Base-by-base conservation (phyloP, 30 jellyfish, hydroid and myxozoan genomes). In the Rhopilema esculentum region DNA sequence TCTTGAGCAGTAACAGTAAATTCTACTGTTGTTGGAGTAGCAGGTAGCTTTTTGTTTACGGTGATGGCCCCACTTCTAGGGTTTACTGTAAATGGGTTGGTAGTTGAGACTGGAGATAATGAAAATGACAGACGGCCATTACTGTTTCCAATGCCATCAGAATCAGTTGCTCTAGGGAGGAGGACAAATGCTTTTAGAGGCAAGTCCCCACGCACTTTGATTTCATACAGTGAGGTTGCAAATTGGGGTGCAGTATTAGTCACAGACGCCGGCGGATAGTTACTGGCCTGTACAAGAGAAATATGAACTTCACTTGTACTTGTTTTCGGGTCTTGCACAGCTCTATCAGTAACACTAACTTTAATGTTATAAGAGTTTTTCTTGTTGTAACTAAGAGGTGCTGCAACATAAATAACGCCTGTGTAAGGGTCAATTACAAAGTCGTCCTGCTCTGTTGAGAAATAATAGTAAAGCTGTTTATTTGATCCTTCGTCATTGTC, bases 401-500 rank as follows among this genome's bases (percentile, higher is more conserved):
- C 84, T 0, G 97, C 97, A 26, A 94, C 98, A 33, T 86, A 79
- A 17, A 94, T 89, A 16, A 78, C 93, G 32, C 98, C 98, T 68
- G 93, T 94, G 85, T 95, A 85, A 1, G 98, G 93, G 71, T 94
- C 96, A 69, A 94, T 94, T 68, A 72, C 66, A 61, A 94, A 94
- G 70, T 89, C 95, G 69, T 94, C 96, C 76, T 75, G 91, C 53
- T 21, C 27, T 31, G 71, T 80, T 80, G 91, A 75, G 72, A 94
- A 89, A 77, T 88, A 89, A 82, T 94, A 94, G 82, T 94, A 94
- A 17, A 94, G 81, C 75, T 94, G 98, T 27, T 86, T 69, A 77
- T 94, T 94, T 33, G 92, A 85, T 50, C 98, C 98, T 40, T 89
- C 98, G 70, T 94, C 98, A 50, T 84, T 81, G 66, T 94, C 98